Conservation (phyloP, 92 coral and sea anemone species). For the Pocillopora meandrina region DNA sequence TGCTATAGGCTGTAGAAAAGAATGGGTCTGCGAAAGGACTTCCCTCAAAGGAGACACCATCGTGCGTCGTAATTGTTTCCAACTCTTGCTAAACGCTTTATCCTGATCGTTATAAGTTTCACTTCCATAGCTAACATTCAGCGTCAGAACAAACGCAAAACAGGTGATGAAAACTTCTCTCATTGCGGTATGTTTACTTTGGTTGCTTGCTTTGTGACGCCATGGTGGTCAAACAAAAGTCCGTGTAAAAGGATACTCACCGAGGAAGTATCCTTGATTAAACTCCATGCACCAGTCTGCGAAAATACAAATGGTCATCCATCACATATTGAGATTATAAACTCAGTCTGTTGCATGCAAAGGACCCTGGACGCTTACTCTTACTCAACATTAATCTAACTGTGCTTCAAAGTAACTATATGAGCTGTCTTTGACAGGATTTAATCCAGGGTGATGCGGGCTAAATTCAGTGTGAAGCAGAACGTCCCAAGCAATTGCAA, state of each 20-base stretch:
- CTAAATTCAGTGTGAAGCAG: no score
- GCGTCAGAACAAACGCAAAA: constrained; percentile 16
- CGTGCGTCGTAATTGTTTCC: background rate
- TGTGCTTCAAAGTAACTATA: no score
- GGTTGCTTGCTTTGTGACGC: background rate
- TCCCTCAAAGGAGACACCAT: background rate
- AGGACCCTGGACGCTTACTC: no score
- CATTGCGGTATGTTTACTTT: background rate
- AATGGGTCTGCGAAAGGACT: background rate
- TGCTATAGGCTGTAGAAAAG: background rate
- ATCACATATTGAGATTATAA: background rate
- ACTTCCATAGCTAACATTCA: background rate
- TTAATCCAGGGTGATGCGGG: no score
- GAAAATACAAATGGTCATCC: background rate
- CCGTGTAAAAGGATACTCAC: no score
- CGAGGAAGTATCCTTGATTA: background rate
- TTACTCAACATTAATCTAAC: no score
- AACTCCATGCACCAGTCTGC: background rate
- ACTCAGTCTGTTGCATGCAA: background rate
- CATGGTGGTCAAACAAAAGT: background rate
- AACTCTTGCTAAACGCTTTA: background rate
- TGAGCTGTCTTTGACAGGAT: no score
- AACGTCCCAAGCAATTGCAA: no score
- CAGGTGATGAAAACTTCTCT: background rate
- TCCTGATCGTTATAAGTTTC: background rate